These are phyloP conservation scores for Leptobrachium ailaonicum DNA, from an alignment of 2,113 vertebrate genomes.

Conservation along the genomic window DNA sequence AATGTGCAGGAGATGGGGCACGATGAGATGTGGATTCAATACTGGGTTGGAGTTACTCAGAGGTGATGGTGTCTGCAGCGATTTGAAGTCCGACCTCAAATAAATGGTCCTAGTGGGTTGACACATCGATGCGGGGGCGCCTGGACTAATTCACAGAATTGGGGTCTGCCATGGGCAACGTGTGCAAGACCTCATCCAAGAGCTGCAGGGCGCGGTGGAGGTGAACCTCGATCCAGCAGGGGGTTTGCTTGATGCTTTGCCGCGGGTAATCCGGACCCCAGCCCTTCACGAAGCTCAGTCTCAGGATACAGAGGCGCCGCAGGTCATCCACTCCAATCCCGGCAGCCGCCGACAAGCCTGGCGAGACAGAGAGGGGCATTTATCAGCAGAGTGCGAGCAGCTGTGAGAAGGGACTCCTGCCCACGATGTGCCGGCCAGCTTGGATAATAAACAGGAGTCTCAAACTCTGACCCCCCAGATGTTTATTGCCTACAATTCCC, in stretches of 20 bases:
- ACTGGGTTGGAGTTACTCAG: no score
- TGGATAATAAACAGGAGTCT: no score
- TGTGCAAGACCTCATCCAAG: constrained; percentile 77
- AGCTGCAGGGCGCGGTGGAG: constrained; percentile 77
- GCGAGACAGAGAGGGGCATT: not conserved
- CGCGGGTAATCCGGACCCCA: constrained; percentile 80
- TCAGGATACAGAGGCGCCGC: constrained; percentile 71
- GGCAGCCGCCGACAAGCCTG: constrained; percentile 68
- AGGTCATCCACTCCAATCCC: constrained; percentile 76
- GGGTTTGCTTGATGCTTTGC: constrained; percentile 78
- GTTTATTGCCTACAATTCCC: no score
- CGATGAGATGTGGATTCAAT: no score
- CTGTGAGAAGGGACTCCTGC: no score
- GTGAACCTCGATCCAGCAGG: constrained; percentile 80
- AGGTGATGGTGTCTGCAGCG: no score
- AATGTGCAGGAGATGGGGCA: no score
- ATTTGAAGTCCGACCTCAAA: no score
- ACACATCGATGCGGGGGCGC: not conserved
- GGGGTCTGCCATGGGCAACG: constrained; percentile 68
- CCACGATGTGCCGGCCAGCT: not conserved
- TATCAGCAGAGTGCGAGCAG: not conserved
- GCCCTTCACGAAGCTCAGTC: constrained; percentile 79
- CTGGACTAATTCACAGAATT: constrained; percentile 60
- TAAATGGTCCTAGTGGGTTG: no score
- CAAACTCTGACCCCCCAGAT: no score